A percentile compares a stretch with the other conserved stretches of the same genome.
These are phyloP conservation scores for Tragopan temminckii DNA, from an alignment of 2,797 vertebrate genomes.

Conservation along the genomic window DNA sequence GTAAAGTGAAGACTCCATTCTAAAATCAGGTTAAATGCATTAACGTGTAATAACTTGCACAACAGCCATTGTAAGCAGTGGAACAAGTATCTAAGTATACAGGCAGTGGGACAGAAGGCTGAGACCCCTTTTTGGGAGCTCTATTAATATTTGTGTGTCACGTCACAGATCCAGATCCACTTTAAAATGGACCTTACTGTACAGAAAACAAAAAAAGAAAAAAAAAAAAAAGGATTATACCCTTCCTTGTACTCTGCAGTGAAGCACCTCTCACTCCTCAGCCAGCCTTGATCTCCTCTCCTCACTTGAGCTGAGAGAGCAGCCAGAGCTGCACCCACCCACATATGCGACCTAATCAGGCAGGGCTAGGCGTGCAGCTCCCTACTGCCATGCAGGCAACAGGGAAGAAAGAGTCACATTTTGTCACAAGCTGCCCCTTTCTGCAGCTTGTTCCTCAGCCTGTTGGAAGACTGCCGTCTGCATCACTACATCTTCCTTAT, in stretches of 20 bases:
- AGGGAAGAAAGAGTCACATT: not conserved
- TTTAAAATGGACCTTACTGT: not conserved
- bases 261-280: not conserved
- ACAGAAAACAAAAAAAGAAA: not conserved
- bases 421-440: not conserved
- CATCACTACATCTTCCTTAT: not conserved
- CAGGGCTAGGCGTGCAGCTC: fast-evolving
- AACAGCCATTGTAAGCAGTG: not conserved
- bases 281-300: not conserved
- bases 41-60: not conserved
- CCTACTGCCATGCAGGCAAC: not conserved
- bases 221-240: not conserved
- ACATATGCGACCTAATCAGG: not conserved
- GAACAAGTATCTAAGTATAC: not conserved
- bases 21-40: not conserved
- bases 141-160: not conserved
- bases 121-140: too few relatives aligned
- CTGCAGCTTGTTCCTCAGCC: not conserved
- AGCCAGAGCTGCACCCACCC: not conserved
- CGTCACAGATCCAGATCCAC: not conserved
- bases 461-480: not conserved
- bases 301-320: not conserved
- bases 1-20: not conserved
- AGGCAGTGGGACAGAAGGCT: not conserved
- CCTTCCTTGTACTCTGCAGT: not conserved